Evolutionary conservation across 2,888 invertebrate species (phyloP).

Genomic region (Hyalella azteca): DNA sequence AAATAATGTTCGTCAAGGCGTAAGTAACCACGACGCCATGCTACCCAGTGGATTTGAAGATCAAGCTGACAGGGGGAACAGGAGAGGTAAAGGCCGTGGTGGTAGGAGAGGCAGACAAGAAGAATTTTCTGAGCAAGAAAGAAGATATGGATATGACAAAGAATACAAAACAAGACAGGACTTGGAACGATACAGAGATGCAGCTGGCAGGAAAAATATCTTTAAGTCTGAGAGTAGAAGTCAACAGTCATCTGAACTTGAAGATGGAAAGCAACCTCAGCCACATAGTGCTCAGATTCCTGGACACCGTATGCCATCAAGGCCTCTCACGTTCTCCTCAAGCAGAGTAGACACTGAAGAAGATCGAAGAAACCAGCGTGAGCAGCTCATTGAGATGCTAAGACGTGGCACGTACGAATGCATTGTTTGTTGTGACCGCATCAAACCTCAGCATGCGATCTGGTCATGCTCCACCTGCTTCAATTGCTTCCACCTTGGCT

Average conservation of each 20-base stretch:
- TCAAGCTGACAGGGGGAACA: neutral
- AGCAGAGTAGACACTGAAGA: conserved; percentile 13
- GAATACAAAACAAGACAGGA: conserved; percentile 39
- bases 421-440: conserved; percentile 89
- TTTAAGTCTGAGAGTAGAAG: neutral
- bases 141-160: conserved; percentile 45
- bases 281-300: neutral
- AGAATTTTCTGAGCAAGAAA: conserved; percentile 45
- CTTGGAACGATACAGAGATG: neutral
- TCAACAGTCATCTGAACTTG: neutral
- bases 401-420: conserved; percentile 85
- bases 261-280: neutral
- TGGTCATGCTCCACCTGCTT: conserved; percentile 93
- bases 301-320: neutral
- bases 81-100: conserved; percentile 38
- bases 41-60: neutral
- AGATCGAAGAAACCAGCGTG: conserved; percentile 77
- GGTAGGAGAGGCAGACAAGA: conserved; percentile 39
- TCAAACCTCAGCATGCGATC: conserved; percentile 78
- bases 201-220: neutral
- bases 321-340: neutral
- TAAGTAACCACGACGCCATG: neutral
- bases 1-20: no score
- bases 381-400: conserved; percentile 82
- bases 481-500: conserved; percentile 89